These are phyloP conservation scores for Eulimnadia texana DNA, from an alignment of 1,140 invertebrate species.

Conservation along the genomic window DNA sequence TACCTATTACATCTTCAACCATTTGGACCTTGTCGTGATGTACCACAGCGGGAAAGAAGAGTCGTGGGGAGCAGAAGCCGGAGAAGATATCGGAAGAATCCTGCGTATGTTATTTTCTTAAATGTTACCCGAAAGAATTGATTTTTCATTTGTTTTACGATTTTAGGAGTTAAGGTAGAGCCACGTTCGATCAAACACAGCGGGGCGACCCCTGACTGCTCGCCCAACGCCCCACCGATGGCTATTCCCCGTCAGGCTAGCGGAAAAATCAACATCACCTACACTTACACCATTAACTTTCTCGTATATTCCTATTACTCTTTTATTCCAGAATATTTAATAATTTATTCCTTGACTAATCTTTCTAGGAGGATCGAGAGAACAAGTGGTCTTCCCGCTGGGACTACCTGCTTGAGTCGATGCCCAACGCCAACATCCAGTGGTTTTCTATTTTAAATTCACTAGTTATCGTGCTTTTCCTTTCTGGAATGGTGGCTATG, in stretches of 20 bases:
- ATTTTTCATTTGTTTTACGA: conserved; percentile 6
- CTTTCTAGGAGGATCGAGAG: conserved; percentile 19
- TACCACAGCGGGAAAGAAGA: conserved; percentile 77
- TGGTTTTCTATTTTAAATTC: conserved; percentile 94
- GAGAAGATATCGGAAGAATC: conserved; percentile 71
- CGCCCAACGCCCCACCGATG: conserved; percentile 37
- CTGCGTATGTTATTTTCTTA: conserved; percentile 40
- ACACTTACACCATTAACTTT: conserved; percentile 78
- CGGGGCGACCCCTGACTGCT: conserved; percentile 36
- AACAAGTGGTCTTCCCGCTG: conserved; percentile 97
- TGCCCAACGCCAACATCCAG: conserved; percentile 97
- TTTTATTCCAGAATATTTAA: conserved; percentile 6
- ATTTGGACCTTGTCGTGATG: conserved; percentile 81
- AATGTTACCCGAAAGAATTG: conserved; percentile 7
- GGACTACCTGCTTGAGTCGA: conserved; percentile 98
- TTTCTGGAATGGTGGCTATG: conserved; percentile 99
- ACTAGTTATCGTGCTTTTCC: conserved; percentile 70
- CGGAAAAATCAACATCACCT: conserved; percentile 51
- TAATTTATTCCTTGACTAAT: not conserved
- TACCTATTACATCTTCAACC: conserved; percentile 89
- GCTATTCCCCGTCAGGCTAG: conserved; percentile 44
- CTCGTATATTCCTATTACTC: conserved; percentile 32
- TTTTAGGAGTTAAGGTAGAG: conserved; percentile 48
- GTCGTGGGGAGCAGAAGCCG: conserved; percentile 64
- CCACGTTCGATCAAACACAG: conserved; percentile 64